Percentiles rank a stretch among this genome's conserved stretches.
Conservation (phyloP, 2,797 vertebrate genomes). For the Mormyrus proboscirostris region DNA sequence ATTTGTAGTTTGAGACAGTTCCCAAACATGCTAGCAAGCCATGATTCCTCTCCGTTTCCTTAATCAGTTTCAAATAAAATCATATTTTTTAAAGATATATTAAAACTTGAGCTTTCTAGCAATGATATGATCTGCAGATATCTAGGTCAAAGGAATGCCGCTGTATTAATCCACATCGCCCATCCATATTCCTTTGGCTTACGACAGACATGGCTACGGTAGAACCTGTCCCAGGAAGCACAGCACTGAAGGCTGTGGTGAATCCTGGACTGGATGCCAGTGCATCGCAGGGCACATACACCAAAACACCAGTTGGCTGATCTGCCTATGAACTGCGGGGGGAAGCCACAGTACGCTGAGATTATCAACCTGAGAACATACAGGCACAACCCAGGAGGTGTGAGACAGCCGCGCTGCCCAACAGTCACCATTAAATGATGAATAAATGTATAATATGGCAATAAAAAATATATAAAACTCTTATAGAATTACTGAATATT, state of each 20-base stretch:
- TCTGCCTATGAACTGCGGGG: background rate
- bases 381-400: background rate
- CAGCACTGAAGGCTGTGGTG: background rate
- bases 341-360: background rate
- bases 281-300: background rate
- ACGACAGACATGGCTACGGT: background rate
- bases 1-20: background rate
- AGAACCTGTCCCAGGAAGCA: background rate
- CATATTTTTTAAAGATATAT: background rate
- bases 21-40: background rate
- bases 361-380: background rate
- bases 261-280: background rate
- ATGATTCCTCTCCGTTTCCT: background rate
- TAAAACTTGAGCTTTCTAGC: background rate
- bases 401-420: background rate
- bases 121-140: background rate
- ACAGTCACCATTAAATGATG: background rate
- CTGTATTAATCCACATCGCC: background rate
- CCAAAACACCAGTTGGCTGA: background rate
- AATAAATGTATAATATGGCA: background rate
- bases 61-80: background rate
- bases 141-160: background rate
- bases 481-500: background rate
- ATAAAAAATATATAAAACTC: background rate
- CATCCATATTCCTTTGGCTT: background rate